Percentiles rank a stretch among this genome's conserved stretches.
phyloP scores from a whole-genome alignment of 2,113 vertebrate species.

The Catharus fuscescens region DNA sequence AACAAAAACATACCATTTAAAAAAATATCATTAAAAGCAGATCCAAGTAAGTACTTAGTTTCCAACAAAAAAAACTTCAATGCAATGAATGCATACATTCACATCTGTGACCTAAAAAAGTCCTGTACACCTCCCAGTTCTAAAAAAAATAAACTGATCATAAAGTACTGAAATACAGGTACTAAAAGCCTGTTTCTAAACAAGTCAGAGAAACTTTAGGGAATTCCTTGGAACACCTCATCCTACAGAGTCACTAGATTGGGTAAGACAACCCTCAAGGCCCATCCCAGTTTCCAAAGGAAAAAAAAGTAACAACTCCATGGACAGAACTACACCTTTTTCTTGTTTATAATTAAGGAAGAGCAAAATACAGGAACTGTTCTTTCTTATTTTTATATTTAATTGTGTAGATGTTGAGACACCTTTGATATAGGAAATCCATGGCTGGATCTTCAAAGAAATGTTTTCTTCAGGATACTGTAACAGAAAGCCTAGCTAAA shows the following conservation, averaged over 20 bases:
- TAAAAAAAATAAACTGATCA: neutral
- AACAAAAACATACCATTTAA: neutral
- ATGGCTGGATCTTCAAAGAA: neutral
- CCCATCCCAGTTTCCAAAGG: neutral
- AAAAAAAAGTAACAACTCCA: neutral
- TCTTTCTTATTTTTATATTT: neutral
- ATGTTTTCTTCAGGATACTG: neutral
- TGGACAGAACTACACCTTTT: neutral
- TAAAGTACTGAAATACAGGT: neutral
- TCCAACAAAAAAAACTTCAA: neutral
- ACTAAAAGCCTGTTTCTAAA: neutral
- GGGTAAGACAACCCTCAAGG: neutral
- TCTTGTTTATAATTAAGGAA: neutral
- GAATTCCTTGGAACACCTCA: neutral
- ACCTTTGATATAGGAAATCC: neutral
- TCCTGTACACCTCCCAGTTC: neutral
- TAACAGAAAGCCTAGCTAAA: neutral
- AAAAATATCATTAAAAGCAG: neutral
- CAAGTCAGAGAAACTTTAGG: neutral
- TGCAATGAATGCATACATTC: neutral
- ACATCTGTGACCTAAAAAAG: neutral
- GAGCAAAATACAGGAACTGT: neutral
- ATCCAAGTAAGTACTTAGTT: neutral
- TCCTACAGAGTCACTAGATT: neutral
- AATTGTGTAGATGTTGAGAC: neutral